These are phyloP conservation scores for Poeciliopsis prolifica DNA, from an alignment of 2,113 vertebrate species.

Conservation along the genomic window DNA sequence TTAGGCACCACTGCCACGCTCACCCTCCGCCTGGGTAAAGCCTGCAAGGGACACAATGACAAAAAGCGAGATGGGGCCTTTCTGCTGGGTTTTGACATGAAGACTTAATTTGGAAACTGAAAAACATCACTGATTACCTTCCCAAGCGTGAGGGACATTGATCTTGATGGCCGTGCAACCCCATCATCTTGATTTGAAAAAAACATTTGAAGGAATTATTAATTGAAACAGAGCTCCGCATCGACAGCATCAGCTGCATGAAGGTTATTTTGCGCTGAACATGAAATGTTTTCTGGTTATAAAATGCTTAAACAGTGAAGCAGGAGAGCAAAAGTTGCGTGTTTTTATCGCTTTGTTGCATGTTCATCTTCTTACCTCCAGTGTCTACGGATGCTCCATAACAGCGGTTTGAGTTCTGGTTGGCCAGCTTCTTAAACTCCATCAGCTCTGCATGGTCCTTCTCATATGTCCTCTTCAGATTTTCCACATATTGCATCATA, in stretches of 20 bases:
- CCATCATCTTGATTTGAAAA: slow-evolving; percentile 86
- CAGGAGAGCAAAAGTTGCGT: background rate
- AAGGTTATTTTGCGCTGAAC: no score
- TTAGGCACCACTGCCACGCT: slow-evolving; percentile 98
- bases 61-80: slow-evolving; percentile 4
- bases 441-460: slow-evolving; percentile 96
- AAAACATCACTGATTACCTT: slow-evolving; percentile 81
- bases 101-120: background rate
- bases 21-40: slow-evolving; percentile 93
- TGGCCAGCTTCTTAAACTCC: slow-evolving; percentile 98
- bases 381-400: slow-evolving; percentile 87
- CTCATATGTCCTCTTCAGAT: slow-evolving; percentile 96
- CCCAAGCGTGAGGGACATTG: slow-evolving; percentile 94
- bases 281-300: background rate
- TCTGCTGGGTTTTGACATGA: background rate
- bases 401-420: slow-evolving; percentile 94
- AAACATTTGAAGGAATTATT: background rate
- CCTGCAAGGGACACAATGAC: slow-evolving; percentile 74
- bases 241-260: no score
- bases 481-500: slow-evolving; percentile 99
- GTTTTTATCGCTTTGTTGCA: background rate
- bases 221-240: background rate
- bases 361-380: slow-evolving; percentile 68
- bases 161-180: slow-evolving; percentile 88
- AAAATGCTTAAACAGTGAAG: background rate